A percentile compares a stretch with the other conserved stretches of the same genome.
phyloP scores from a whole-genome alignment of 1,140 invertebrate genomes.

The Pentalonia nigronervosa region DNA sequence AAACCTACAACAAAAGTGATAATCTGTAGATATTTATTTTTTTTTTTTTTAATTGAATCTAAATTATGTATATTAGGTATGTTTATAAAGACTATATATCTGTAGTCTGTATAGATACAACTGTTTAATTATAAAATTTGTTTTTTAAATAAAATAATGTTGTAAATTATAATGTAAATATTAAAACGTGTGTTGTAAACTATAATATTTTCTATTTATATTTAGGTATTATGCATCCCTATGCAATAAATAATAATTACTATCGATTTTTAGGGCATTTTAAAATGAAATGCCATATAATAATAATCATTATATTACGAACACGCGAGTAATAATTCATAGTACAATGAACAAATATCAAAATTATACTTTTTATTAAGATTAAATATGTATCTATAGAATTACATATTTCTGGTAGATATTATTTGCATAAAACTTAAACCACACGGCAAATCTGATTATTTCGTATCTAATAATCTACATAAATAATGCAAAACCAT shows the following conservation, averaged over 20 bases:
- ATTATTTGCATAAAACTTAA: not conserved
- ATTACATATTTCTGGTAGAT: not conserved
- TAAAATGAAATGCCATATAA: not conserved
- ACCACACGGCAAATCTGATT: not conserved
- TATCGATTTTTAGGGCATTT: not conserved
- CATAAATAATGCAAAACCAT: not conserved
- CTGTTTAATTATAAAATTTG: not conserved
- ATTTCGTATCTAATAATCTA: not conserved
- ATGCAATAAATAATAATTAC: not conserved
- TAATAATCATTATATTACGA: not conserved
- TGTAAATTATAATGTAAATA: not conserved
- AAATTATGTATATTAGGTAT: not conserved
- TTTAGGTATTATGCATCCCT: not conserved
- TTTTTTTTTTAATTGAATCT: not conserved
- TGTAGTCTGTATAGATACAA: not conserved
- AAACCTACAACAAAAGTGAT: not conserved
- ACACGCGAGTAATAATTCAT: not conserved
- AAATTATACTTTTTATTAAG: not conserved
- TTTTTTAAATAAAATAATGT: not conserved
- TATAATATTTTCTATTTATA: not conserved
- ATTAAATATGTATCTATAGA: not conserved
- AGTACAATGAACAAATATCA: not conserved
- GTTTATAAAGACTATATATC: too few species aligned
- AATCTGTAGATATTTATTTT: not conserved
- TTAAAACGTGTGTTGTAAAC: not conserved